A percentile compares a stretch with the other conserved stretches of the same genome.
Evolutionary conservation across 92 coral and sea anemone genomes (phyloP).

Genomic region (Phenganax marumi): DNA sequence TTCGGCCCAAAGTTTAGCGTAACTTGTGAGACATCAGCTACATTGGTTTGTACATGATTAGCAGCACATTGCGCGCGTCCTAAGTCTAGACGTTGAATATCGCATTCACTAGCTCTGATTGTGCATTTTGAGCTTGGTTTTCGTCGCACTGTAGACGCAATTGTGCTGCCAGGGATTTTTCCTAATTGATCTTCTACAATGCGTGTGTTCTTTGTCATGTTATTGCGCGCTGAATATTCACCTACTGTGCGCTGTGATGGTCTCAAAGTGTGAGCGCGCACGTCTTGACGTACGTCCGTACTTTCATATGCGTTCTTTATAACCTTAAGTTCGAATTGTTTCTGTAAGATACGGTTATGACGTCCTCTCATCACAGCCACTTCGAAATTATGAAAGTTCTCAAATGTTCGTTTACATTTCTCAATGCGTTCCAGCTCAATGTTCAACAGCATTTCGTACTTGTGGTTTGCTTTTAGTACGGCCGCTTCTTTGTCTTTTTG

Average conservation of each 20-base stretch:
- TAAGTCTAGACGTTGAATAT: not conserved
- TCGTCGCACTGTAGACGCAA: not conserved
- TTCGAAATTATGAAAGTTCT: constrained; percentile 73
- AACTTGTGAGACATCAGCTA: not conserved
- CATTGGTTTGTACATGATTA: not conserved
- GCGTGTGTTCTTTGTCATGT: not conserved
- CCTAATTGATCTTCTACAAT: not conserved
- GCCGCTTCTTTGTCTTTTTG: constrained; percentile 63
- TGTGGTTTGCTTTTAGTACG: constrained; percentile 72
- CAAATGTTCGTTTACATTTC: constrained; percentile 70
- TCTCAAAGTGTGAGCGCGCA: not conserved
- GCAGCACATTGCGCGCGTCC: constrained; percentile 5
- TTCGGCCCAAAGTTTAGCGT: not conserved
- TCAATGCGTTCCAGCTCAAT: constrained; percentile 76
- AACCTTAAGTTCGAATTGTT: constrained; percentile 70
- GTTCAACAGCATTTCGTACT: constrained; percentile 74
- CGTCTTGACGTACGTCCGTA: not conserved
- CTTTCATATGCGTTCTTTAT: not conserved
- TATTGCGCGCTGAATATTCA: not conserved
- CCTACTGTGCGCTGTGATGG: not conserved
- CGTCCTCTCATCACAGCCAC: constrained; percentile 64
- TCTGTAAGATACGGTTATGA: constrained; percentile 54
- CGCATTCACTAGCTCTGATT: not conserved
- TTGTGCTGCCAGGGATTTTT: not conserved
- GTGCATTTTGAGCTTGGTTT: not conserved